phyloP scores from a whole-genome alignment of 2,888 invertebrate genomes.

The Platycheirus albimanus region DNA sequence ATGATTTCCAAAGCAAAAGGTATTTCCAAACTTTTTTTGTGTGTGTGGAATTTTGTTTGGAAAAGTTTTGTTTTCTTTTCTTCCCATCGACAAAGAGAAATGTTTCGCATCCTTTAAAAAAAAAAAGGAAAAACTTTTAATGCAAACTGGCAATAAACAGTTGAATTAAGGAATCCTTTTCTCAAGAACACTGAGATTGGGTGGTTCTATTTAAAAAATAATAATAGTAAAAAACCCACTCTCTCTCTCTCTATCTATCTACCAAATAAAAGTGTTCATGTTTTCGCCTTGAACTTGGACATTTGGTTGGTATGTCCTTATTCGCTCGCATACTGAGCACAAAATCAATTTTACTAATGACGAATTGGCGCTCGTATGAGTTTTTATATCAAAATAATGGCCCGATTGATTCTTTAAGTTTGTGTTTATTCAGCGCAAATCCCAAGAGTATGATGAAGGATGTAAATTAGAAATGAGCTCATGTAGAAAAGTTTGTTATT shows the following conservation, averaged over 20 bases:
- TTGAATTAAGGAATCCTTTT: conserved; percentile 4
- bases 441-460: background rate
- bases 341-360: conserved; percentile 20
- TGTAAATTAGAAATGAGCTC: conserved; percentile 11
- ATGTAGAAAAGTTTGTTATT: conserved; percentile 4
- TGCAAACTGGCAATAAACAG: conserved; percentile 9
- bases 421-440: conserved; percentile 1
- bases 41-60: background rate
- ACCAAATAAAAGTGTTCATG: background rate
- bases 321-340: background rate
- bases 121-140: too few species aligned
- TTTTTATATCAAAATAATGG: conserved; percentile 20
- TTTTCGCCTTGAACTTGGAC: conserved; percentile 42
- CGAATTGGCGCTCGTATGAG: conserved; percentile 12
- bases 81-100: background rate
- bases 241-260: too few species aligned
- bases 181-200: too few species aligned
- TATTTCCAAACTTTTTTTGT: too few species aligned
- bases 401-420: background rate
- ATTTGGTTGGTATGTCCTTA: background rate
- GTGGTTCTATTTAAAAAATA: too few species aligned
- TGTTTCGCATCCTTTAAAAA: conserved; percentile 6
- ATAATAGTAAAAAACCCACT: too few species aligned
- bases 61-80: conserved; percentile 11
- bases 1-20: background rate